Evolutionary conservation across 2,888 invertebrate species (phyloP).

Genomic region (Cataglyphis albicans): DNA sequence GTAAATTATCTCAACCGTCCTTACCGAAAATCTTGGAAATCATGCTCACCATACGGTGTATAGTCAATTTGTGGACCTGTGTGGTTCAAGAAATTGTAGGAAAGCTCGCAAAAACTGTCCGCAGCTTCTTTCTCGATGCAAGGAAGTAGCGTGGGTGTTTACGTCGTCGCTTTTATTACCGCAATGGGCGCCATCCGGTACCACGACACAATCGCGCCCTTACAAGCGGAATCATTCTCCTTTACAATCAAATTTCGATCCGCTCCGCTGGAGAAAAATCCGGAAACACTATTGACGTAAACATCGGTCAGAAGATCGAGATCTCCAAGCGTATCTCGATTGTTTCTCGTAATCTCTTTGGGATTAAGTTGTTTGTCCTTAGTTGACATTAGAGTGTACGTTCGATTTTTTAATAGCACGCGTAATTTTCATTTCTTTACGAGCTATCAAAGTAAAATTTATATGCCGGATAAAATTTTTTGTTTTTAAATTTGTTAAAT

Average conservation of each 20-base stretch:
- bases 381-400: slow-evolving; percentile 66
- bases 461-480: slow-evolving; percentile 30
- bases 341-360: slow-evolving; percentile 59
- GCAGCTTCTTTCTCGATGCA: slow-evolving; percentile 28
- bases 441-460: slow-evolving; percentile 59
- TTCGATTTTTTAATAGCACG: slow-evolving; percentile 68
- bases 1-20: background rate
- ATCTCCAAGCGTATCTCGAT: slow-evolving; percentile 41
- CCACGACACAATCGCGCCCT: slow-evolving; percentile 61
- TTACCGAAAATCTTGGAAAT: background rate
- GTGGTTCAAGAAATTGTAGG: background rate
- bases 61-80: background rate
- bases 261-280: slow-evolving; percentile 62
- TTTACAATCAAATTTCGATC: slow-evolving; percentile 76
- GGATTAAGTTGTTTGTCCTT: slow-evolving; percentile 72
- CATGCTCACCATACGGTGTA: too few relatives aligned
- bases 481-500: background rate
- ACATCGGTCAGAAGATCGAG: slow-evolving; percentile 56
- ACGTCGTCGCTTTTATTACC: slow-evolving; percentile 74
- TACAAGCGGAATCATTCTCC: slow-evolving; percentile 74
- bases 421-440: slow-evolving; percentile 67
- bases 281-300: slow-evolving; percentile 68
- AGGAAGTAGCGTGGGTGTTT: slow-evolving; percentile 72
- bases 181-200: slow-evolving; percentile 61
- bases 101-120: slow-evolving; percentile 24